Conservation (phyloP, 1,140 invertebrate species). For the Myzus persicae region DNA sequence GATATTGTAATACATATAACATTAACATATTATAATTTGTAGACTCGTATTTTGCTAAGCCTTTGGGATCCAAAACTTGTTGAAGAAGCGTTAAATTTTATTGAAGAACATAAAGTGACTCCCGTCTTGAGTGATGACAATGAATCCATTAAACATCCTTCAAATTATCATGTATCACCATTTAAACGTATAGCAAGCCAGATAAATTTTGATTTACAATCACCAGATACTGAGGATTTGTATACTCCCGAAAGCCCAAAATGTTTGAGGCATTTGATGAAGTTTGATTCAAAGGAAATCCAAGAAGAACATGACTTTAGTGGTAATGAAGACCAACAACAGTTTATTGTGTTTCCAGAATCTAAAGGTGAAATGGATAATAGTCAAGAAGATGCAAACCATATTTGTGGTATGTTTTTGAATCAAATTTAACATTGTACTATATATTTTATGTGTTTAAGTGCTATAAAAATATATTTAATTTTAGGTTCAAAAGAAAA, state of each 20-base stretch:
- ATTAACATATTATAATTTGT: constrained; percentile 57
- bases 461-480: background rate
- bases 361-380: constrained; percentile 61
- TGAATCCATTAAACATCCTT: constrained; percentile 15
- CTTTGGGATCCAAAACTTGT: constrained; percentile 84
- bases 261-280: constrained; percentile 60
- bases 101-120: constrained; percentile 74
- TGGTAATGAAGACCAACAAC: constrained; percentile 64
- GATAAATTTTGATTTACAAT: constrained; percentile 72
- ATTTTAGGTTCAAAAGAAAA: constrained; percentile 32
- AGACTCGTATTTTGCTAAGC: constrained; percentile 78
- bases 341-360: constrained; percentile 67
- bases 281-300: constrained; percentile 57
- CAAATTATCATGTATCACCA: constrained; percentile 69
- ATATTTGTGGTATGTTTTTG: background rate
- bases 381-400: constrained; percentile 61
- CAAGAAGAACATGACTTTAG: constrained; percentile 44
- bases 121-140: constrained; percentile 50
- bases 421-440: background rate
- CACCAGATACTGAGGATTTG: constrained; percentile 77
- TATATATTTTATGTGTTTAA: background rate
- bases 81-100: constrained; percentile 82
- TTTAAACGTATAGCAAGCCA: constrained; percentile 81
- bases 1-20: background rate
- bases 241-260: constrained; percentile 72